phyloP scores from a whole-genome alignment of 2,797 vertebrate species.

The Arctocebus calabarensis region DNA sequence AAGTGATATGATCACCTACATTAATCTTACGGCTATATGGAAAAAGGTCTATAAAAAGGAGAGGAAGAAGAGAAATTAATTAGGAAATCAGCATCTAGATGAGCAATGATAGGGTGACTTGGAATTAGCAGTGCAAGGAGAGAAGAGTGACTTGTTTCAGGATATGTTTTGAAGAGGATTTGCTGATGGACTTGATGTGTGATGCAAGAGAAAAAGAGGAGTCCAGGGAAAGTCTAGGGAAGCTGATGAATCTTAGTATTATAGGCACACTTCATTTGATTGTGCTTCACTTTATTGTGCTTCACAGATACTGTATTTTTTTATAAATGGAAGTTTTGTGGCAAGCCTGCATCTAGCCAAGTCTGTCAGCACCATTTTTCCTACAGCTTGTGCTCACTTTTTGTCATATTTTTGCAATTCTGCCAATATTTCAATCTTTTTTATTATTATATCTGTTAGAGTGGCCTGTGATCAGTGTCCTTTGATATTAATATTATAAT shows the following conservation, averaged over 20 bases:
- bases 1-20: not conserved
- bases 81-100: not conserved
- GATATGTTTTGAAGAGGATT: not conserved
- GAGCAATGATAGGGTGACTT: not conserved
- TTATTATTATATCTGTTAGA: not conserved
- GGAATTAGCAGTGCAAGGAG: not conserved
- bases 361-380: not conserved
- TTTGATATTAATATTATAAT: not conserved
- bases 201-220: not conserved
- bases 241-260: not conserved
- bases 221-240: not conserved
- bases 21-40: not conserved
- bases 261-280: not conserved
- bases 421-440: not conserved
- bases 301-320: not conserved
- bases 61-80: not conserved
- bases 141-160: not conserved
- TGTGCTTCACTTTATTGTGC: not conserved
- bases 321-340: no score
- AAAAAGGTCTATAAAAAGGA: not conserved
- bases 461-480: not conserved
- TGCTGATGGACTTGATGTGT: not conserved
- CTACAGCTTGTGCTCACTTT: not conserved
- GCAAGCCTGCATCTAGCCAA: not conserved
- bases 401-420: not conserved